phyloP scores from a whole-genome alignment of 2,888 invertebrate genomes.

The Mechanitis mazaeus region DNA sequence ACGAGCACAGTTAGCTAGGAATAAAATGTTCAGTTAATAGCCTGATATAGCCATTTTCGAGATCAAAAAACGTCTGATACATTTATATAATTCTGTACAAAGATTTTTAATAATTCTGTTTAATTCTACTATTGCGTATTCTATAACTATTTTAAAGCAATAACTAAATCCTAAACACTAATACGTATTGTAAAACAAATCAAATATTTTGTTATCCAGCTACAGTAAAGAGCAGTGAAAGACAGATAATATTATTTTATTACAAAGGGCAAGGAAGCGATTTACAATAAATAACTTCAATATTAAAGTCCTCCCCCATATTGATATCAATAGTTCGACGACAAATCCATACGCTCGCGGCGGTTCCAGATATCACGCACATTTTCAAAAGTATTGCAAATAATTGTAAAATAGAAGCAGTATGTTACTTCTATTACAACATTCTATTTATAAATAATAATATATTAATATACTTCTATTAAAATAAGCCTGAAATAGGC shows the following conservation, averaged over 20 bases:
- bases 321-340: constrained; percentile 68
- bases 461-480: not conserved
- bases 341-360: constrained; percentile 62
- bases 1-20: too few relatives aligned
- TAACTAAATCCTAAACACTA: not conserved
- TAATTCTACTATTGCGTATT: too few relatives aligned
- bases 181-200: not conserved
- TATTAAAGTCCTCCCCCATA: constrained; percentile 71
- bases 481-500: not conserved
- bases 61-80: too few relatives aligned
- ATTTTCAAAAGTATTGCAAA: constrained; percentile 31
- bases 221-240: constrained; percentile 29
- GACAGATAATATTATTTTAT: constrained; percentile 51
- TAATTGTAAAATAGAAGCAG: not conserved
- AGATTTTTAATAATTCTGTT: too few relatives aligned
- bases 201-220: constrained; percentile 12
- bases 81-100: too few relatives aligned
- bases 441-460: too few relatives aligned
- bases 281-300: constrained; percentile 75
- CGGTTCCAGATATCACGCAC: constrained; percentile 52
- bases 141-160: too few relatives aligned
- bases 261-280: constrained; percentile 59
- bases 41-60: too few relatives aligned
- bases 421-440: not conserved
- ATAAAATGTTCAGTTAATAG: too few relatives aligned